Evolutionary conservation across 2,113 vertebrate species (phyloP), one percentile per base, ranked within the genome.

Genomic region (Gymnarchus niloticus): DNA sequence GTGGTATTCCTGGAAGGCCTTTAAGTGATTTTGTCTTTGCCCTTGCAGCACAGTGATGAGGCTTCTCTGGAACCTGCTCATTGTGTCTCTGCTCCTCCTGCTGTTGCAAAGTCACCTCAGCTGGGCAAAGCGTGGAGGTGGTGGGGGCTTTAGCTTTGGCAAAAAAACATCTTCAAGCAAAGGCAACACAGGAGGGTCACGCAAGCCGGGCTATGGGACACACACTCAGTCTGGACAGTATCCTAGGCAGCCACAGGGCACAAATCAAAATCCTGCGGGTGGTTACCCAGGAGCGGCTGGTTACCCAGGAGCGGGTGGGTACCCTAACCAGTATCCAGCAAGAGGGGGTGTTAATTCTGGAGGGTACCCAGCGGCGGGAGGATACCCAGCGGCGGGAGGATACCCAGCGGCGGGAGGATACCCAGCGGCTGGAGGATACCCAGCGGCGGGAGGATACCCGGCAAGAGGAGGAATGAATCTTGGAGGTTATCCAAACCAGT

Each of bases 21-120:
- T 12, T 28, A 33, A 83, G 73, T 44, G 82, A 12, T 5, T 28
- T 3, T 89, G 51, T 83, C 48, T 37, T 3, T 44, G 5, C 61
- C 2, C 88, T 87, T 86, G n/a, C 88, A 90, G 90, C 73, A 19
- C 52, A 84, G 87, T 19, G 21, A 87, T 87, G 86, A 91, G 91
- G 89, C 90, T 88, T 83, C 86, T 83, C 59, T 57, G 76, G 21
- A 51, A 81, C 54, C 3, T 48, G 28, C 10, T 84, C 56, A 8
- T 88, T n/a, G 14, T 92, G 8, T 88, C 87, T 65, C 56, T 92
- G 33, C 56, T 49, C 1, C 59, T 91, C 52, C 69, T 91, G 52
- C 57, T 91, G 83, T 44, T 87, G 85, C 81, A 89, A 17, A 61
- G 52, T 51, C 5, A 89, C 85, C 49, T 89, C 51, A 80, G 88